phyloP scores from a whole-genome alignment of 1,140 invertebrate genomes.

The Drosophila prosaltans region DNA sequence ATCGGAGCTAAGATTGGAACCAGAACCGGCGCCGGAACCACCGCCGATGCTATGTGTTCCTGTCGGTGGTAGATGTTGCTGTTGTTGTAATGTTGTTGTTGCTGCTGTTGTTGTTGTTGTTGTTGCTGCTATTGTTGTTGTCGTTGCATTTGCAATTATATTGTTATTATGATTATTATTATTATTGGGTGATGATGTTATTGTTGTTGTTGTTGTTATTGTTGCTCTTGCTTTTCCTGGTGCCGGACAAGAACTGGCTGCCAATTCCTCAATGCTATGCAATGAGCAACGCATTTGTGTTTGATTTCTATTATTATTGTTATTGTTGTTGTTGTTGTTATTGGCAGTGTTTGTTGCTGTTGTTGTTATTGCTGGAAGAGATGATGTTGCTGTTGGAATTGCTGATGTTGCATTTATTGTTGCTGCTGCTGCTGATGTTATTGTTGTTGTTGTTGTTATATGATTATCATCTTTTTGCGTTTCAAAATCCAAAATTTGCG shows the following conservation, averaged over 20 bases:
- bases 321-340: constrained; percentile 12
- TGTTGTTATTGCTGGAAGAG: constrained; percentile 16
- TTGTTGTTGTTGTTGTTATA: constrained; percentile 50
- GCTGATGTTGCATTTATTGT: constrained; percentile 13
- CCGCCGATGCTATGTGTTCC: constrained; percentile 49
- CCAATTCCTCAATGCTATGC: constrained; percentile 74
- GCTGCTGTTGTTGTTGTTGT: constrained; percentile 32
- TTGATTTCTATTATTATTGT: constrained; percentile 51
- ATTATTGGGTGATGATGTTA: constrained; percentile 24
- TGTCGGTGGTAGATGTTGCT: constrained; percentile 34
- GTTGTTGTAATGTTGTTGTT: constrained; percentile 42
- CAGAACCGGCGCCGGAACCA: not conserved
- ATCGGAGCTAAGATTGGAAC: constrained; percentile 68
- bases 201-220: constrained; percentile 26
- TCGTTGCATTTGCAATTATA: constrained; percentile 24
- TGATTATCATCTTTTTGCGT: constrained; percentile 48
- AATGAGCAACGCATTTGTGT: constrained; percentile 43
- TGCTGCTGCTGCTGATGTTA: constrained; percentile 28
- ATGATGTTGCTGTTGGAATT: constrained; percentile 11
- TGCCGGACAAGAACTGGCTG: constrained; percentile 63
- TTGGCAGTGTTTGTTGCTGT: constrained; percentile 25
- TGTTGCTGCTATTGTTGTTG: constrained; percentile 31
- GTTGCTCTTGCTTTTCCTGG: constrained; percentile 8
- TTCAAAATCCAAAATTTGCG: constrained; percentile 63
- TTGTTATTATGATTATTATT: constrained; percentile 16